Evolutionary conservation across 2,888 invertebrate species (phyloP), one percentile per base, ranked within the genome.

Genomic region (Cryptocephalus primarius): DNA sequence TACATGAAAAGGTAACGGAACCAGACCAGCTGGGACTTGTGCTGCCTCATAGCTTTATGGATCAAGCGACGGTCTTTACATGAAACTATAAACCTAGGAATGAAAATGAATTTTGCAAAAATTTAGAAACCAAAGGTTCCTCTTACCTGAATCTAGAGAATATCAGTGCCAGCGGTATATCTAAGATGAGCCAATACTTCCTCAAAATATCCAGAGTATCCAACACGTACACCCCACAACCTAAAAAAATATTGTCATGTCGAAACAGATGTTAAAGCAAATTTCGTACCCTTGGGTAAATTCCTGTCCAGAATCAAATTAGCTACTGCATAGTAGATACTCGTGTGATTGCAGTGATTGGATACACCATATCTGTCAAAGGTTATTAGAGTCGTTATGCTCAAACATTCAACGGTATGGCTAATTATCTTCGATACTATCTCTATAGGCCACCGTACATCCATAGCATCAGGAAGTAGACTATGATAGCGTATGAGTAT

Each of bases 301-400:
- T 79, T 74, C 64, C 80, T 81, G 59, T 85, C 81, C 65, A 87
- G 76, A 68, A 84, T 84, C 63, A 90, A 76, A 61, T 85, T 82
- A 45, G 86, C 85, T 43, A 88, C 75, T 45, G 86, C 87, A 72
- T 84, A 85, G 68, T 85, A 90, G 52, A 90, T 79, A 49, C 90
- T 85, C 52, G 80, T 81, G 67, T 99, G 99, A 73, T 99, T 99
- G 22, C 79, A 75, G 72, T 99, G 97, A 8, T 86, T 82, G 57
- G 94, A 95, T 8, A 99, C 84, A 43, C 97, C 99, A 64, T 84
- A 78, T 62, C 85, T 81, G 72, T 99, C 99, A 74, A 99, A 99
- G 11, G 96, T 93, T 45, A 97, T 80, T 44, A 96, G 74, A 1
- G 87, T 85, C 63, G 89, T 84, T 61, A 91, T 85, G 60, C 82